phyloP scores from a whole-genome alignment of 2,888 invertebrate genomes.

The Andrena dorsata region DNA sequence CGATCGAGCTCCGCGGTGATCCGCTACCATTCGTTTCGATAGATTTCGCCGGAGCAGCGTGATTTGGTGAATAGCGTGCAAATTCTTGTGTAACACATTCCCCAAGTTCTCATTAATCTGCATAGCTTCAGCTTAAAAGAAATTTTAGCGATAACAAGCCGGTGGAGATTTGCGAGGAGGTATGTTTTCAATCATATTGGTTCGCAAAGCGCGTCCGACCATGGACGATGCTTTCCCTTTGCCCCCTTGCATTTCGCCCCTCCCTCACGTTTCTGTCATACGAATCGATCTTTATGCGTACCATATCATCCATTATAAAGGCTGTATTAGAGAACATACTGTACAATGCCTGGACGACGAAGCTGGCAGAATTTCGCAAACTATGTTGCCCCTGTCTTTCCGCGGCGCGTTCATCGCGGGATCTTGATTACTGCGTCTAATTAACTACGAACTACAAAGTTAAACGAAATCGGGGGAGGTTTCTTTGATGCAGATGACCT shows the following conservation, averaged over 20 bases:
- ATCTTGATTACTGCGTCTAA: not conserved
- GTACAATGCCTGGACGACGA: not conserved
- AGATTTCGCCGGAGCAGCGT: no score
- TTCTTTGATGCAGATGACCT: constrained; percentile 13
- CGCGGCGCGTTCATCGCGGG: not conserved
- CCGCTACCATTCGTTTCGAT: no score
- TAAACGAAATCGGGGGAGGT: constrained; percentile 5
- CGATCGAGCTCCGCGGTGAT: no score
- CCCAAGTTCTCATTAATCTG: not conserved
- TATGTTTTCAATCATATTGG: not conserved
- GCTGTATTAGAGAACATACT: not conserved
- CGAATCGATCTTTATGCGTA: not conserved
- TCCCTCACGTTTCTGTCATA: not conserved
- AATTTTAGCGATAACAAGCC: not conserved
- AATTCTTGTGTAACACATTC: not conserved
- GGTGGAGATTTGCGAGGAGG: not conserved
- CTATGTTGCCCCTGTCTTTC: not conserved
- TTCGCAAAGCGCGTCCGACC: not conserved
- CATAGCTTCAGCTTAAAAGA: not conserved
- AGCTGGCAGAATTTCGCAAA: not conserved
- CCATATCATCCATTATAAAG: not conserved
- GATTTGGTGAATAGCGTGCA: no score
- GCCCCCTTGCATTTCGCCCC: not conserved
- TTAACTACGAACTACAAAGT: not conserved
- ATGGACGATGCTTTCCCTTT: not conserved